Percentiles rank a stretch among this genome's conserved stretches.
Conservation (phyloP, 2,888 invertebrate genomes). For the Euspilapteryx auroguttella region DNA sequence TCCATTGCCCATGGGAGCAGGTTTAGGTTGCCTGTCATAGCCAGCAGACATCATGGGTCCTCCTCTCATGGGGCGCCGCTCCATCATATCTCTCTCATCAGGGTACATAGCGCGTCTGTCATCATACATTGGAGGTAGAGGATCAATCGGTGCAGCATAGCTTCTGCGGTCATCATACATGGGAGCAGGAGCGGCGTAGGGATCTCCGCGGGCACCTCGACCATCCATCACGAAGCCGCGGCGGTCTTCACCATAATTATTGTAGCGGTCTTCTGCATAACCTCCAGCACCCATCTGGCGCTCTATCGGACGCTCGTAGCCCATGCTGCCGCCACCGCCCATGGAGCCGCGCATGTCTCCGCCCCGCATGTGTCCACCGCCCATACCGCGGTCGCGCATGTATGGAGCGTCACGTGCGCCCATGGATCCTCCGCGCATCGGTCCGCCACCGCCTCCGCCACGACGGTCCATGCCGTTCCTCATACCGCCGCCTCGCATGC, state of each 20-base stretch:
- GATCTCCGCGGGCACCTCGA: conserved; percentile 22
- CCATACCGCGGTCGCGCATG: conserved; percentile 33
- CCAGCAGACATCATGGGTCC: conserved; percentile 21
- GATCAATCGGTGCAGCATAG: conserved; percentile 8
- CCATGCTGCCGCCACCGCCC: conserved; percentile 49
- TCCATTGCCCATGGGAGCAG: conserved; percentile 35
- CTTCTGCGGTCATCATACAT: conserved; percentile 9
- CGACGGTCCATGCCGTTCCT: conserved; percentile 32
- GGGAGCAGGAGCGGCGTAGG: conserved; percentile 18
- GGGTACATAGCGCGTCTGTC: conserved; percentile 33
- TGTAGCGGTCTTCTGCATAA: conserved; percentile 42
- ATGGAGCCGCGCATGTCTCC: conserved; percentile 30
- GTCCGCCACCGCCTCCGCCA: conserved; percentile 30
- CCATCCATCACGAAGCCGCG: conserved; percentile 47
- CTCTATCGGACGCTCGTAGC: conserved; percentile 15
- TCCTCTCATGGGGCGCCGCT: conserved; percentile 23
- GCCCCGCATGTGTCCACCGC: conserved; percentile 19
- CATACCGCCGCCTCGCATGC: conserved; percentile 49
- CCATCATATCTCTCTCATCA: conserved; percentile 38
- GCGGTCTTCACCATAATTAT: conserved; percentile 42
- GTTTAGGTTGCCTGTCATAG: conserved; percentile 28
- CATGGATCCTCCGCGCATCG: conserved; percentile 22
- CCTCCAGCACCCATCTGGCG: conserved; percentile 5
- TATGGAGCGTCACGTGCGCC: conserved; percentile 21
- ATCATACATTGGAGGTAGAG: conserved; percentile 13